phyloP scores from a whole-genome alignment of 92 coral and sea anemone genomes.

The Phenganax marumi region DNA sequence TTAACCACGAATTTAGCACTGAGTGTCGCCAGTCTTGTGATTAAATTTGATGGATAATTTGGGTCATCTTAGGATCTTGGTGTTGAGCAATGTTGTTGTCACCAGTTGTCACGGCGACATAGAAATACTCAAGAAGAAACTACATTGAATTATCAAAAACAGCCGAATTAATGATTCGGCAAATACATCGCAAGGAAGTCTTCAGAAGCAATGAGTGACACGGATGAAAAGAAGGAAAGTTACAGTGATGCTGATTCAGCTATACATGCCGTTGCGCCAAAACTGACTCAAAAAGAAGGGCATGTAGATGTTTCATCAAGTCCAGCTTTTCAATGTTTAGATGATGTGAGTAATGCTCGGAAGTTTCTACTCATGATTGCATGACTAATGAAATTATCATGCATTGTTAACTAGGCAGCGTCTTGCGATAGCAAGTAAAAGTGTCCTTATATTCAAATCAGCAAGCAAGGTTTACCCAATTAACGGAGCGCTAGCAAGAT shows the following conservation, averaged over 20 bases:
- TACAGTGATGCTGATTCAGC: constrained; percentile 80
- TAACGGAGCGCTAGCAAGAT: too few species aligned
- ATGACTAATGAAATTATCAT: too few species aligned
- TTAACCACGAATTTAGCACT: neutral
- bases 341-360: constrained; percentile 65
- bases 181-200: neutral
- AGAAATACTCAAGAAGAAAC: neutral
- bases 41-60: constrained; percentile 2
- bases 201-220: constrained; percentile 77
- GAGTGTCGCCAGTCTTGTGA: neutral
- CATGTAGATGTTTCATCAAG: constrained; percentile 94
- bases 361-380: neutral
- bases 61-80: neutral
- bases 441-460: too few species aligned
- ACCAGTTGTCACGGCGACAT: constrained; percentile 17
- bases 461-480: too few species aligned
- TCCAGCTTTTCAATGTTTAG: constrained; percentile 97
- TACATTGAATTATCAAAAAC: neutral
- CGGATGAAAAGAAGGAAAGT: constrained; percentile 80
- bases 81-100: neutral
- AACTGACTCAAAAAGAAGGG: constrained; percentile 92
- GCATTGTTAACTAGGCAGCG: too few species aligned
- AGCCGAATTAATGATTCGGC: neutral
- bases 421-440: too few species aligned
- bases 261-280: constrained; percentile 95